These are phyloP conservation scores for Caenorhabditis japonica DNA, from an alignment of 2,888 invertebrate genomes.

Conservation along the genomic window DNA sequence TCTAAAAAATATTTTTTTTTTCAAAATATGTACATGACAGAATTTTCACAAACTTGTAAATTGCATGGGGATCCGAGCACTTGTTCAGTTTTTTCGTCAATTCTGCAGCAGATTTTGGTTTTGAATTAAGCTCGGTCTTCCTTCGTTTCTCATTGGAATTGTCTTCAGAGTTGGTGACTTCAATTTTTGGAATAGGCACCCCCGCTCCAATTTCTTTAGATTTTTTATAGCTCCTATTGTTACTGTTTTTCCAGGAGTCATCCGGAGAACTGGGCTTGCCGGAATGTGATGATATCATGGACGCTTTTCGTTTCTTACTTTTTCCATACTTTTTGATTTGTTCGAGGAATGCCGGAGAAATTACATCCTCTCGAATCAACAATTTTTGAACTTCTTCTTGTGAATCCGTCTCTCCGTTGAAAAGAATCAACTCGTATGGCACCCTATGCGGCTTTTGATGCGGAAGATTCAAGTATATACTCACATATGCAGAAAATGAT, in stretches of 20 bases:
- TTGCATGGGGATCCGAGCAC: constrained; percentile 19
- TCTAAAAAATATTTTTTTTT: constrained; percentile 13
- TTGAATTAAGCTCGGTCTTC: too few species aligned
- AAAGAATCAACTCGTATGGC: constrained; percentile 30
- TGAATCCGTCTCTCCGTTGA: constrained; percentile 10
- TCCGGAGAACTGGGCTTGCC: constrained; percentile 10
- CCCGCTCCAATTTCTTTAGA: neutral
- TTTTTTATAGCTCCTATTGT: neutral
- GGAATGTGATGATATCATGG: constrained; percentile 17
- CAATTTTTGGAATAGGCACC: neutral
- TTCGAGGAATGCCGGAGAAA: constrained; percentile 12
- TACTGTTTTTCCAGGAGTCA: too few species aligned
- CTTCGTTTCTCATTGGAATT: too few species aligned
- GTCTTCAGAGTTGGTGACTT: too few species aligned
- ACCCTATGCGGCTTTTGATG: constrained; percentile 30
- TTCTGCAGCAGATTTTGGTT: constrained; percentile 16
- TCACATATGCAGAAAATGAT: constrained; percentile 25
- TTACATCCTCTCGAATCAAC: neutral
- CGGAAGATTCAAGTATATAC: constrained; percentile 39
- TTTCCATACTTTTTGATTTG: constrained; percentile 15
- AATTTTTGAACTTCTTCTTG: constrained; percentile 29
- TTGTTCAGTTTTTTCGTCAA: constrained; percentile 27
- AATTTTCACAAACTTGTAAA: constrained; percentile 35
- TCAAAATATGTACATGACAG: neutral
- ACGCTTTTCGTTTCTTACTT: constrained; percentile 28